Base-by-base conservation (phyloP, 2,888 invertebrate genomes). In the Platycheirus albimanus region DNA sequence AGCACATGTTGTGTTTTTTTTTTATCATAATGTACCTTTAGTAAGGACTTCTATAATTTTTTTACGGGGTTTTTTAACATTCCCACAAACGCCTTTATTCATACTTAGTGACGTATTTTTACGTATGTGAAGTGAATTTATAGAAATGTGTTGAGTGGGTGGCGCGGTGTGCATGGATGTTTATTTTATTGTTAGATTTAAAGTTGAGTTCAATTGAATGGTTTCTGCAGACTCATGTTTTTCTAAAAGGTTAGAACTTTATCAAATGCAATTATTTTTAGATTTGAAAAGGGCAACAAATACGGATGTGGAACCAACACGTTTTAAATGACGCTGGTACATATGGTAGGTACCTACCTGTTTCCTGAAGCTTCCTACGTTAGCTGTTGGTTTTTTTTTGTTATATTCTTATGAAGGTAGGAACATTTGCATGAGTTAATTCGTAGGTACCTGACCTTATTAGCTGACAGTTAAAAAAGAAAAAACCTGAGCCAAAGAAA, bases 1-100 rank as follows among this genome's bases (percentile, higher is more conserved):
- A 81, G 77, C 71, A 77, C 71, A 81, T 61, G 77, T 81, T 77
- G 33, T 67, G 36, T 36, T 41, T 71, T 20, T 24, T 33, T 6
- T 33, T 33, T 33, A 8, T 6, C 24, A 24, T 6, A 24, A 69
- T 52, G 41, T 58, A 51, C 66, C 61, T 61, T 15, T 64, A 6
- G 8, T 51, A 47, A 19, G 19, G 11, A 51, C 17, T 13, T 20
- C 4, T 13, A 13, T 20, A 38, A 36, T 13, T 20, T 38, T 56
- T 7, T 8, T 33, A 8, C 30, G 19, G 56, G 20, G 36, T 56
- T 36, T 33, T 11, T 38, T 8, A 38, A 56, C 20, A 38, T 38
- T 56, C 56, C 38, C 38, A 56, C 38, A 54, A 45, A 28, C 30
- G 10, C 20, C 38, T 17, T 38, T 38, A 56, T n/a, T n/a, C n/a